Conservation (phyloP, 2,797 vertebrate genomes). For the Otolemur crassicaudatus region DNA sequence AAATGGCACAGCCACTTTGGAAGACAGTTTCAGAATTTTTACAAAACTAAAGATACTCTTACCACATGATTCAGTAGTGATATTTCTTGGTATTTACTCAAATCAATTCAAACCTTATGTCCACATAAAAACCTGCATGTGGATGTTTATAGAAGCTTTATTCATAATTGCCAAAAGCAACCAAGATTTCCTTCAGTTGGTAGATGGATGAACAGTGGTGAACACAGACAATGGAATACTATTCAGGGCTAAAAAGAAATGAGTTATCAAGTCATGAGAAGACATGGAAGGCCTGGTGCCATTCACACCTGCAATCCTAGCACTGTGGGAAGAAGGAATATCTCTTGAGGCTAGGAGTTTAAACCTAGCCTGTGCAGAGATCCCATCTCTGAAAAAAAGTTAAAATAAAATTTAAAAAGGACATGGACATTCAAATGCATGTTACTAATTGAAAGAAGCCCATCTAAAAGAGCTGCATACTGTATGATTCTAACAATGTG, state of each 20-base stretch:
- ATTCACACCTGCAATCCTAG: too few species aligned
- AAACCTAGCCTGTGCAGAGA: too few species aligned
- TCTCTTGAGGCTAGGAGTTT: too few species aligned
- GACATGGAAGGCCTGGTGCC: neutral
- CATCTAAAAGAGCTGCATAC: neutral
- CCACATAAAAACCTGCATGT: slow-evolving; percentile 6
- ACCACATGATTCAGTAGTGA: neutral
- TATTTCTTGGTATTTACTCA: slow-evolving; percentile 36
- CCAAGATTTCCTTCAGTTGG: neutral
- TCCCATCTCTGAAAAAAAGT: neutral
- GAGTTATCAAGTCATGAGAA: neutral
- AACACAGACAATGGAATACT: neutral
- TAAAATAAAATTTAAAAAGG: neutral
- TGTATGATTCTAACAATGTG: neutral
- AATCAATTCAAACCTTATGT: neutral
- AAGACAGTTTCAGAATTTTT: neutral
- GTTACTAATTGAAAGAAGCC: neutral
- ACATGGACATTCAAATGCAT: neutral
- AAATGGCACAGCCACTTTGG: neutral
- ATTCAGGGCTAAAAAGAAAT: neutral
- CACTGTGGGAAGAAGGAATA: too few species aligned
- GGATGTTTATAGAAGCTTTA: neutral
- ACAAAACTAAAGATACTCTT: slow-evolving; percentile 37
- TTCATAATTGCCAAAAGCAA: slow-evolving; percentile 4
- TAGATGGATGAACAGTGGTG: neutral